Conservation (phyloP, 2,888 invertebrate species). For the Callyntrura sp. region DNA sequence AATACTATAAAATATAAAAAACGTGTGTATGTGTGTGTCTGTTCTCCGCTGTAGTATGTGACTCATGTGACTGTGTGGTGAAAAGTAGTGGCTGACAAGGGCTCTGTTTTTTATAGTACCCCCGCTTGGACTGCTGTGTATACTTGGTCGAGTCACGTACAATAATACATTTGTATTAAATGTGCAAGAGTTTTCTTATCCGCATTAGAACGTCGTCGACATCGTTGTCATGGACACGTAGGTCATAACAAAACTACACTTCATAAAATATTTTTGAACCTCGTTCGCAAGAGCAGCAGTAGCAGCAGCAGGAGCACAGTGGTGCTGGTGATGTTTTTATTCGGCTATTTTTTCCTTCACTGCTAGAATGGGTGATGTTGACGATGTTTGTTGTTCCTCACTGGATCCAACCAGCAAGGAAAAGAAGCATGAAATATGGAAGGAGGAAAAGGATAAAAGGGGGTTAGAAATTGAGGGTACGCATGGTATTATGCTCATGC, state of each 20-base stretch:
- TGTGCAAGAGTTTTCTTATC: slow-evolving; percentile 55
- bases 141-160: slow-evolving; percentile 49
- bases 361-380: slow-evolving; percentile 38
- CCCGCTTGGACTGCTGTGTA: background rate
- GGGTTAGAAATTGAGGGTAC: slow-evolving; percentile 4
- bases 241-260: slow-evolving; percentile 82
- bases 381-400: slow-evolving; percentile 37
- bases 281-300: slow-evolving; percentile 20
- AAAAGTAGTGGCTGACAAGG: background rate
- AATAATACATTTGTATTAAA: slow-evolving; percentile 58
- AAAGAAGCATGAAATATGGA: slow-evolving; percentile 80
- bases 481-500: background rate
- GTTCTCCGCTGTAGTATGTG: background rate
- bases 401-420: slow-evolving; percentile 32
- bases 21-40: background rate
- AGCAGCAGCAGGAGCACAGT: background rate
- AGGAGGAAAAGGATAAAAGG: slow-evolving; percentile 42
- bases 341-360: background rate
- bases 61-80: background rate
- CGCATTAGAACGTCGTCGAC: slow-evolving; percentile 60
- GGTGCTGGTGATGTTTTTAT: slow-evolving; percentile 6
- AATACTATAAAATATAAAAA: background rate
- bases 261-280: slow-evolving; percentile 84
- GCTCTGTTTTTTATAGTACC: background rate
- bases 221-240: slow-evolving; percentile 78